These are phyloP conservation scores for Leptopilina clavipes DNA, from an alignment of 1,140 invertebrate genomes.

Conservation along the genomic window DNA sequence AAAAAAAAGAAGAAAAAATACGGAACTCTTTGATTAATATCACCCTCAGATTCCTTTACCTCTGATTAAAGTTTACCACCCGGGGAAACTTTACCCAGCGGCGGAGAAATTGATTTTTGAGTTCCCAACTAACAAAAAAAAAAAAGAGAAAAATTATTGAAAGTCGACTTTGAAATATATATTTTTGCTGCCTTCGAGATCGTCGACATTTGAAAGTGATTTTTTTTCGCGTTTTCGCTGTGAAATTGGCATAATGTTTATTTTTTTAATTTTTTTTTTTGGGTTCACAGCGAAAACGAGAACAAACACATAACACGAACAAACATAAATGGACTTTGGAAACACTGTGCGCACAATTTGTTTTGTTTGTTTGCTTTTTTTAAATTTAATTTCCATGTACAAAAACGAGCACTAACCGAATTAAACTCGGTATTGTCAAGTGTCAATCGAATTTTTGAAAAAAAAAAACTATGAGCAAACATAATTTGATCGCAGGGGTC, in stretches of 20 bases:
- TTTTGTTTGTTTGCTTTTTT: not conserved
- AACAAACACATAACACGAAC: constrained; percentile 21
- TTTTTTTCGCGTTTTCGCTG: constrained; percentile 9
- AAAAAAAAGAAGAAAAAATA: not conserved
- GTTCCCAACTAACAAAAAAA: constrained; percentile 17
- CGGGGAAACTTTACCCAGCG: constrained; percentile 1
- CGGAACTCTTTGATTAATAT: constrained; percentile 27
- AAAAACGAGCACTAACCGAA: constrained; percentile 3
- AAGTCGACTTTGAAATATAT: not conserved
- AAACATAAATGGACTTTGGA: constrained; percentile 30
- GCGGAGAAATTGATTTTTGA: constrained; percentile 26
- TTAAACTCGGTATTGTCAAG: constrained; percentile 15
- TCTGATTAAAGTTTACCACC: not conserved
- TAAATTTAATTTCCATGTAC: too few relatives aligned
- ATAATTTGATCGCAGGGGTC: not conserved
- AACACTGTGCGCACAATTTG: constrained; percentile 11
- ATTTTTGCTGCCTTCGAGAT: constrained; percentile 27
- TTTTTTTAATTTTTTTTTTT: too few relatives aligned
- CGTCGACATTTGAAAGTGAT: not conserved
- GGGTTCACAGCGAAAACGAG: not conserved
- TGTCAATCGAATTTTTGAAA: constrained; percentile 17
- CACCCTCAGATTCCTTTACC: constrained; percentile 33
- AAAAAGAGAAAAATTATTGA: not conserved
- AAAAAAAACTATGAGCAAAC: not conserved
- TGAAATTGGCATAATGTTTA: too few relatives aligned